Base-by-base conservation (phyloP, 2,888 invertebrate species). In the Hemicrepidius hirtus region DNA sequence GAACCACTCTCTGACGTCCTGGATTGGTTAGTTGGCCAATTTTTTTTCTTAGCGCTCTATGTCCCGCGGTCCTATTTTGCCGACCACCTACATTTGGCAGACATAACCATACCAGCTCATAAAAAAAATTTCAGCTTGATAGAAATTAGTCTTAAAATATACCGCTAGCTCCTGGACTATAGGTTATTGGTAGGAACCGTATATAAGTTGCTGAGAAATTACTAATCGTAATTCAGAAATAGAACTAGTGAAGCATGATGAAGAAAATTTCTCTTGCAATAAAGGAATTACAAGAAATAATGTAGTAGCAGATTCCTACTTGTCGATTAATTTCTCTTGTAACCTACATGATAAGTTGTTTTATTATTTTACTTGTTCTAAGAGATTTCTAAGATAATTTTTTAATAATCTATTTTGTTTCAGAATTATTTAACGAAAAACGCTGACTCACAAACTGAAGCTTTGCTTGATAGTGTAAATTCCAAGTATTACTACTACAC, bases 401-500 rank as follows among this genome's bases (percentile, higher is more conserved):
- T 9, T 32, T 32, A 9, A 41, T 13, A 37, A 37, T n/a, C n/a
- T 44, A 13, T 87, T 85, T 85, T 86, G 85, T 83, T 88, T 21
- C 89, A 96, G 95, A 90, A 91, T 82, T 92, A 92, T 85, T 92
- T 94, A 75, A 89, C 91, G 78, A 93, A 93, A 87, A 91, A 93
- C 86, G 86, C 88, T 67, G 91, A 93, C 77, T 88, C 89, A 69
- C 92, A 92, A 84, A 92, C 94, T 75, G 90, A 89, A 81, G 88
- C 91, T 40, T 88, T 95, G 79, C 86, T 95, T 80, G 94, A 94
- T 82, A 93, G 92, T 82, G 90, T 97, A 86, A 96, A 95, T 87
- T 89, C 89, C 57, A 96, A 97, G 87, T 96, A 95, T 84, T 95
- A 92, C 85, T 97, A 94, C 88, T 97, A 92, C 87, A 95, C 97